Evolutionary conservation across 2,888 invertebrate genomes (phyloP).

Genomic region (Leptopterna dolabrata): DNA sequence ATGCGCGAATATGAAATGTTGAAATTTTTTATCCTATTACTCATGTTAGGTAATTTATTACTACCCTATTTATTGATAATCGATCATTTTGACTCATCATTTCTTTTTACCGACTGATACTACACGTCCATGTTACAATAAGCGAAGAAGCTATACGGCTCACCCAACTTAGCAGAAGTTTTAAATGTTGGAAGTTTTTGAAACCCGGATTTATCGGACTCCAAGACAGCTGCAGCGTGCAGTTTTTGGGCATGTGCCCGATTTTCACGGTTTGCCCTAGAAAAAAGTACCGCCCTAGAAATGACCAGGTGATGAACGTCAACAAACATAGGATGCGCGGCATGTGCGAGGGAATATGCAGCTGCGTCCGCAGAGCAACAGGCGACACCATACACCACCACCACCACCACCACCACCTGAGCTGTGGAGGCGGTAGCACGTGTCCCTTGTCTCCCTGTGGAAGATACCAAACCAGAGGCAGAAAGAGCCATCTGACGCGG

Average conservation of each 20-base stretch:
- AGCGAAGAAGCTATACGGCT: no score
- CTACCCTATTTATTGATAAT: no score
- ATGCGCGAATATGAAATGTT: no score
- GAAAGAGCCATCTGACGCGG: neutral
- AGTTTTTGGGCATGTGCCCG: neutral
- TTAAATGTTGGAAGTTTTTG: no score
- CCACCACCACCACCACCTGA: neutral
- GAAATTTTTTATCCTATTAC: no score
- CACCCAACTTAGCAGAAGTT: no score
- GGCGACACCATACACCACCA: conserved; percentile 10
- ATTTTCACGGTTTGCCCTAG: neutral
- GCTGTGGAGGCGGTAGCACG: neutral
- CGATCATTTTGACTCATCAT: no score
- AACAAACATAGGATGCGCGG: neutral
- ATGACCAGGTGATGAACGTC: neutral
- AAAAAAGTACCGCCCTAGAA: neutral
- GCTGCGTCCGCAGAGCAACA: neutral
- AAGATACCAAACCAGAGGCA: neutral
- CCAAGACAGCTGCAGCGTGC: neutral
- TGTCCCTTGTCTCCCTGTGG: neutral
- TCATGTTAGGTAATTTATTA: no score
- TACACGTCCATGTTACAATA: no score
- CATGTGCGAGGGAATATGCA: neutral
- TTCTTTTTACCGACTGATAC: no score
- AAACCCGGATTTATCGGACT: neutral